phyloP scores from a whole-genome alignment of 2,797 vertebrate species.

The Enteromius argenteus region DNA sequence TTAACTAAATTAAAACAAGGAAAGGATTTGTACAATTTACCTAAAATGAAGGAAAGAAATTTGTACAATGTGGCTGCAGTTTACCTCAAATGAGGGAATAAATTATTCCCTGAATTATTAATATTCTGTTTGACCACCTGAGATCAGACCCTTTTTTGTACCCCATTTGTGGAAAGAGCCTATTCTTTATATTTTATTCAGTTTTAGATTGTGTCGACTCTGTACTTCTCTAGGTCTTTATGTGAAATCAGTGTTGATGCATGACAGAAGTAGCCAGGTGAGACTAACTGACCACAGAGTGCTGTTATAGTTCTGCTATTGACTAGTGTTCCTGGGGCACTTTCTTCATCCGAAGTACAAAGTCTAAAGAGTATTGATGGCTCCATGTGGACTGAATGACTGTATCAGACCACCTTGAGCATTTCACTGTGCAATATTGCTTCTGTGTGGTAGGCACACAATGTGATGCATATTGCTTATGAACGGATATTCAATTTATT shows the following conservation, averaged over 20 bases:
- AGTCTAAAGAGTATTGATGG: constrained; percentile 1
- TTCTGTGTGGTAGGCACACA: not conserved
- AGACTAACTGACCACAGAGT: constrained; percentile 30
- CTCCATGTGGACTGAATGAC: not conserved
- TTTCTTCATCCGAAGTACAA: constrained; percentile 8
- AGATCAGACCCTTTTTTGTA: not conserved
- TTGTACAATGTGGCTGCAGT: not conserved
- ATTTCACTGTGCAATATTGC: not conserved
- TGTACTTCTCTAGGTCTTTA: not conserved
- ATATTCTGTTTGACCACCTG: constrained; percentile 13
- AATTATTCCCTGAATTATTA: no score
- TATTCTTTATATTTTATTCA: not conserved
- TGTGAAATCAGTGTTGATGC: constrained; percentile 33
- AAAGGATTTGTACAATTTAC: not conserved
- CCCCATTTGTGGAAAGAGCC: not conserved
- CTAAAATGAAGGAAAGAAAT: not conserved
- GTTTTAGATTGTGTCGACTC: not conserved
- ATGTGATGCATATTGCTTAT: not conserved
- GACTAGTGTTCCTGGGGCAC: constrained; percentile 17
- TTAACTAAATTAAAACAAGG: not conserved
- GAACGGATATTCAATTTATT: not conserved
- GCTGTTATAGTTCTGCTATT: constrained; percentile 11
- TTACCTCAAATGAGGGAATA: not conserved
- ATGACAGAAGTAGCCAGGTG: constrained; percentile 22
- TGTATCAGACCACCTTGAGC: not conserved